Conservation (phyloP, 2,888 invertebrate species). For the Spisula subtruncata region DNA sequence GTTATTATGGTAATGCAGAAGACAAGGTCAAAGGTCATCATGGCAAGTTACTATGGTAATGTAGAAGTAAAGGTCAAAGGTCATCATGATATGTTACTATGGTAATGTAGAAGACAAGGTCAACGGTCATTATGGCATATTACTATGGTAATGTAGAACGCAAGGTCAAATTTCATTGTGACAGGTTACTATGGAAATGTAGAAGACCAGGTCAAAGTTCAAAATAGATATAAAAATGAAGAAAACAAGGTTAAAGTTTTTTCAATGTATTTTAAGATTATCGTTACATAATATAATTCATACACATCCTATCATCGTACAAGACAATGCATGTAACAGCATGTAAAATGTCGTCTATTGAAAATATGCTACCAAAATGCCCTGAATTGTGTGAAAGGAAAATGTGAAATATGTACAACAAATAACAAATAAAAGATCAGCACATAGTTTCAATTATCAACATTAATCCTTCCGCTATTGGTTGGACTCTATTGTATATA, state of each 20-base stretch:
- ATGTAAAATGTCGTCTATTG: conserved; percentile 52
- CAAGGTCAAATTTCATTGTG: not conserved
- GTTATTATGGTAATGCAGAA: too few relatives aligned
- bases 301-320: conserved; percentile 46
- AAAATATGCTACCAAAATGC: conserved; percentile 49
- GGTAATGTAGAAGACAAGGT: too few relatives aligned
- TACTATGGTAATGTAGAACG: not conserved
- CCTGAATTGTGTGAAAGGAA: conserved; percentile 53
- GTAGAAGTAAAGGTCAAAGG: too few relatives aligned
- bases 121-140: too few relatives aligned
- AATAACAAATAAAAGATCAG: conserved; percentile 34
- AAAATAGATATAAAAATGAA: not conserved
- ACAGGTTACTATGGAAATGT: not conserved
- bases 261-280: conserved; percentile 42
- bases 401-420: conserved; percentile 46
- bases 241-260: conserved; percentile 11
- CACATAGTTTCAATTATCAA: conserved; percentile 36
- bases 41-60: too few relatives aligned
- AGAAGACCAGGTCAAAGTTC: too few relatives aligned
- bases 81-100: too few relatives aligned
- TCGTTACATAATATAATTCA: conserved; percentile 47
- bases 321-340: conserved; percentile 49
- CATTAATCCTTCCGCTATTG: not conserved
- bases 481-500: too few relatives aligned
- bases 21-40: too few relatives aligned